Evolutionary conservation across 2,797 vertebrate genomes (phyloP).

Genomic region (Pelodytes ibericus): DNA sequence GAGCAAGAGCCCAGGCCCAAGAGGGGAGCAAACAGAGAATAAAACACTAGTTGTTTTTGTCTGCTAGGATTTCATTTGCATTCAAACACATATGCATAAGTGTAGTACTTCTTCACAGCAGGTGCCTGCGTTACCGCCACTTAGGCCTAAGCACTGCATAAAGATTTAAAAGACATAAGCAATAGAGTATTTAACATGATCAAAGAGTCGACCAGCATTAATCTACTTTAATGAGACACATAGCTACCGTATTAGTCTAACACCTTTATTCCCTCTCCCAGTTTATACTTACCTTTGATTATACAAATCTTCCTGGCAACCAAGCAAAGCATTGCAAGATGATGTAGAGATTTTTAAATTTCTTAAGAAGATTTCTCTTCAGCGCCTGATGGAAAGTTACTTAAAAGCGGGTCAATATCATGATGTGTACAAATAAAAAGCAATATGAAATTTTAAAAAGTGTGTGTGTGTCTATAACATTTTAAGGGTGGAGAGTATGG

Average conservation of each 20-base stretch:
- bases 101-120: not conserved
- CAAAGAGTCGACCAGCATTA: constrained; percentile 7
- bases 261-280: not conserved
- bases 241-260: not conserved
- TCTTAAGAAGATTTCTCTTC: too few species aligned
- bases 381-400: too few species aligned
- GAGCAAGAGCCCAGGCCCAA: too few species aligned
- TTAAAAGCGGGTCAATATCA: too few species aligned
- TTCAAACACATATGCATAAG: not conserved
- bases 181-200: constrained; percentile 16
- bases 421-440: too few species aligned
- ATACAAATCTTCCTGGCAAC: constrained; percentile 1
- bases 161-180: not conserved
- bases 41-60: too few species aligned
- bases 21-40: too few species aligned
- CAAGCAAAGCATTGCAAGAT: not conserved
- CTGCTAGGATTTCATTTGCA: not conserved
- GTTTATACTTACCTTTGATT: constrained; percentile 18
- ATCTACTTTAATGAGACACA: not conserved
- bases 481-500: too few species aligned
- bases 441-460: too few species aligned
- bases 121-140: not conserved
- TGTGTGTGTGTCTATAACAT: too few species aligned
- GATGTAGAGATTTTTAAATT: constrained; percentile 5
- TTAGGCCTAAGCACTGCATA: constrained; percentile 7